A percentile compares a stretch with the other conserved stretches of the same genome.
These are phyloP conservation scores for Patella vulgata DNA, from an alignment of 1,140 invertebrate genomes.

Conservation along the genomic window DNA sequence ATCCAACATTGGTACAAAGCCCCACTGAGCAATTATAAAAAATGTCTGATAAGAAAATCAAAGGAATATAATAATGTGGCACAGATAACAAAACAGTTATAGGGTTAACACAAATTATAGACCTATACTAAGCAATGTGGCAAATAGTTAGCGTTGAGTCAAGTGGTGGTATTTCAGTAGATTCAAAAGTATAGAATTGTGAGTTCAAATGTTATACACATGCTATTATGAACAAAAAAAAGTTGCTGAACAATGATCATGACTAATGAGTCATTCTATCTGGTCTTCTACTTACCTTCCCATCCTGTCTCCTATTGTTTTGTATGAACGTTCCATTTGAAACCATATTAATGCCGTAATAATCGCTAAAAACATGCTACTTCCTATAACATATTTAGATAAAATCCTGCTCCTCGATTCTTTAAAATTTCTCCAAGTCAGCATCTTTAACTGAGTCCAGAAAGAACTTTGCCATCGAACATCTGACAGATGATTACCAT, in stretches of 20 bases:
- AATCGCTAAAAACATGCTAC: conserved; percentile 78
- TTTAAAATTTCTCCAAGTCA: conserved; percentile 82
- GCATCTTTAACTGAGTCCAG: conserved; percentile 80
- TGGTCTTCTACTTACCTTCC: conserved; percentile 77
- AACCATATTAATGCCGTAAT: conserved; percentile 84
- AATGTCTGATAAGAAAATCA: conserved; percentile 72
- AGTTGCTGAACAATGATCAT: too few relatives aligned
- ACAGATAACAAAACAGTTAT: too few relatives aligned
- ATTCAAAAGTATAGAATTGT: too few relatives aligned
- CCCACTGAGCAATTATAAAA: conserved; percentile 87
- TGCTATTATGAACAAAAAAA: too few relatives aligned
- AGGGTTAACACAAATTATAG: too few relatives aligned
- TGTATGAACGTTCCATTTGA: conserved; percentile 77
- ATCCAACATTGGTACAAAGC: conserved; percentile 84
- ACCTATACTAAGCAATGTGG: too few relatives aligned
- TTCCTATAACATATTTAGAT: conserved; percentile 83
- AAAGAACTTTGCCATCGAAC: too few relatives aligned
- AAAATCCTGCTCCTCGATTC: conserved; percentile 82
- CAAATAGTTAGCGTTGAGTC: too few relatives aligned
- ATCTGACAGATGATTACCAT: too few relatives aligned
- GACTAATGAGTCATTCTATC: too few relatives aligned
- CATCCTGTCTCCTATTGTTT: conserved; percentile 80
- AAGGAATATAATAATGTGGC: not conserved
- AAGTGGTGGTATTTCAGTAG: too few relatives aligned
- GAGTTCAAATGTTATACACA: too few relatives aligned